Evolutionary conservation across 2,113 vertebrate species (phyloP).

Genomic region (Cromileptes altivelis): DNA sequence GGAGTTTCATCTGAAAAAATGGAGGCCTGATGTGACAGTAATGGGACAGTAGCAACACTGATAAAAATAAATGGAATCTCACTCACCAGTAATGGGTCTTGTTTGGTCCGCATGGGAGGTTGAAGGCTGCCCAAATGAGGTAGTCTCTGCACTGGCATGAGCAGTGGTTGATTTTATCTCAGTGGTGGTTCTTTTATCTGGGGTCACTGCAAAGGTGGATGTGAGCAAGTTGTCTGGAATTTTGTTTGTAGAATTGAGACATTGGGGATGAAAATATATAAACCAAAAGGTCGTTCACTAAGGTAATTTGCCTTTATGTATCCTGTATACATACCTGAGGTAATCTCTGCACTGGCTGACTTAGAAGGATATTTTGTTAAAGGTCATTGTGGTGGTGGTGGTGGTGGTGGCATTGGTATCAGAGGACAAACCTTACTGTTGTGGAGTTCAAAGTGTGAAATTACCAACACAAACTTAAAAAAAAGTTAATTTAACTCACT

Average conservation of each 20-base stretch:
- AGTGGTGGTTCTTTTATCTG: not conserved
- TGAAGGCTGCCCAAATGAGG: not conserved
- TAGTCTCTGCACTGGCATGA: not conserved
- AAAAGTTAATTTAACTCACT: not conserved
- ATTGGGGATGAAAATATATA: not conserved
- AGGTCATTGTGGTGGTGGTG: too few species aligned
- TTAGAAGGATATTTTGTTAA: too few species aligned
- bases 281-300: too few species aligned
- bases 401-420: too few species aligned
- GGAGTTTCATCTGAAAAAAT: not conserved
- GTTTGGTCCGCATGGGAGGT: not conserved
- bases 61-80: not conserved
- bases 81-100: not conserved
- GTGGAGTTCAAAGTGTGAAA: not conserved
- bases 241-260: not conserved
- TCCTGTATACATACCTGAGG: too few species aligned
- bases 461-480: too few species aligned
- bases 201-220: too few species aligned
- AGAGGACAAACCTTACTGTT: too few species aligned
- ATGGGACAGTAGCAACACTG: not conserved
- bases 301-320: too few species aligned
- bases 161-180: not conserved
- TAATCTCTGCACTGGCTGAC: too few species aligned
- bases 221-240: not conserved
- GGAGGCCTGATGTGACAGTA: too few species aligned